Evolutionary conservation across 2,888 invertebrate genomes (phyloP).

Genomic region (Coelinius sp.): DNA sequence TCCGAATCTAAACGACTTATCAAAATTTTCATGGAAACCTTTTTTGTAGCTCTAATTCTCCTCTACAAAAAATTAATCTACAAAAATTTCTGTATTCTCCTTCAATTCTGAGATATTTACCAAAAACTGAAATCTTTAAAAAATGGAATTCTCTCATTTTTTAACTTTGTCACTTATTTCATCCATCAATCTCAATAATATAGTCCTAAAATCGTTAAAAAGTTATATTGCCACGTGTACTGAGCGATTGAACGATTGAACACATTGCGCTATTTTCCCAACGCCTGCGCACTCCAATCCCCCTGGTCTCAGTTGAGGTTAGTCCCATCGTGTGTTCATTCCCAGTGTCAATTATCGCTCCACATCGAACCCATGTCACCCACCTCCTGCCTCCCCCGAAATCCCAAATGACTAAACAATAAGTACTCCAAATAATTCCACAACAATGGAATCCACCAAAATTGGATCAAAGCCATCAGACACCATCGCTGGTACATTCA

Average conservation of each 20-base stretch:
- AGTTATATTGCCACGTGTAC: no score
- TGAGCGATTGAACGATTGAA: not conserved
- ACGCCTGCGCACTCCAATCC: not conserved
- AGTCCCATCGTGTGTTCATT: not conserved
- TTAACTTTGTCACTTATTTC: no score
- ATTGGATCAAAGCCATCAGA: not conserved
- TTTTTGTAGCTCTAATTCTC: no score
- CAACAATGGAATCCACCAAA: not conserved
- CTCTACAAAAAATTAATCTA: no score
- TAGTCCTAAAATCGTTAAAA: no score
- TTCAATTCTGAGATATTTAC: no score
- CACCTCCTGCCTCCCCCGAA: not conserved
- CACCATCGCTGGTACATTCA: slow-evolving; percentile 1
- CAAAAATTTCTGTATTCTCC: no score
- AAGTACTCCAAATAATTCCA: not conserved
- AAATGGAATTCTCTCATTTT: no score
- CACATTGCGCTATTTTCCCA: not conserved
- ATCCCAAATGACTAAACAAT: not conserved
- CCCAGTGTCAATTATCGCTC: not conserved
- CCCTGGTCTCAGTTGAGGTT: not conserved
- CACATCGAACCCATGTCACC: not conserved
- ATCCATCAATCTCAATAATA: no score
- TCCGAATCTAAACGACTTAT: no score
- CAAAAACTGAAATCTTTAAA: no score
- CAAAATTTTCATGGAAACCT: no score